A percentile compares a stretch with the other conserved stretches of the same genome.
Conservation (phyloP, 1,140 invertebrate genomes). For the Pseudomyrmex cubaensis region DNA sequence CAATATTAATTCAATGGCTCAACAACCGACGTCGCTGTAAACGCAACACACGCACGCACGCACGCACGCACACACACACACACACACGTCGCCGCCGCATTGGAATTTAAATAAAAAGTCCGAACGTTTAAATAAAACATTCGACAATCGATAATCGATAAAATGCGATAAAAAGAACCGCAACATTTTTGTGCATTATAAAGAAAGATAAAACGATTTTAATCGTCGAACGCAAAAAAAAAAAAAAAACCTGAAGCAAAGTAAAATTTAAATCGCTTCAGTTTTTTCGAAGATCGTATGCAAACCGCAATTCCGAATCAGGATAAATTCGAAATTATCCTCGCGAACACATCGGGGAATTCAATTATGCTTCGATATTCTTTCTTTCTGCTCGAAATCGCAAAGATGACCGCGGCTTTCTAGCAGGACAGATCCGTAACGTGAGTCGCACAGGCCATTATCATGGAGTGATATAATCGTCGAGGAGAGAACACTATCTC, state of each 20-base stretch:
- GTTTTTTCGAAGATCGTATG: no score
- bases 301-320: background rate
- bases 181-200: background rate
- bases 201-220: background rate
- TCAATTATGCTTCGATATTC: background rate
- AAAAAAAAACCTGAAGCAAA: no score
- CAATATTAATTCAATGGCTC: background rate
- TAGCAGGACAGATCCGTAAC: background rate
- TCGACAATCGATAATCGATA: background rate
- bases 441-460: constrained; percentile 8
- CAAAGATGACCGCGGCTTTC: background rate
- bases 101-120: no score
- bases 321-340: background rate
- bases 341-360: background rate
- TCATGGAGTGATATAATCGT: constrained; percentile 32
- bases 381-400: background rate
- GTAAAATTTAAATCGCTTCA: no score
- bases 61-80: no score
- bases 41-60: no score
- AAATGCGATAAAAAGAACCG: background rate
- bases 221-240: no score
- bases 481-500: constrained; percentile 1
- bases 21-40: no score
- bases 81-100: no score
- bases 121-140: background rate